Evolutionary conservation across 2,113 vertebrate species (phyloP), one percentile per base, ranked within the genome.

Genomic region (Tringa solitaria): DNA sequence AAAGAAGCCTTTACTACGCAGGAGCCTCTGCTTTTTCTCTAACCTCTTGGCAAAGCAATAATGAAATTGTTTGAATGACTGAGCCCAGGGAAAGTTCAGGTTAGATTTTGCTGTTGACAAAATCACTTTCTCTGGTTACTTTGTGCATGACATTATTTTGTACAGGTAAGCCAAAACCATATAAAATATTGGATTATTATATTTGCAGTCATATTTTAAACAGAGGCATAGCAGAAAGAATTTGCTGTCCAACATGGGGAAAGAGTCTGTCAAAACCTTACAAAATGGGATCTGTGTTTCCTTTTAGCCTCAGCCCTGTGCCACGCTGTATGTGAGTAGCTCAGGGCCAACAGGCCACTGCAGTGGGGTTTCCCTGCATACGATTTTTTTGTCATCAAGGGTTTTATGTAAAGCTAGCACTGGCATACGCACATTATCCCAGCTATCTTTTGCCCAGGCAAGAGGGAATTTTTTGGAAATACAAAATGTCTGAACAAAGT

Each of bases 61-160:
- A 95, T 84, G 92, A 94, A 95, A 95, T 92, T 80, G 53, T 54
- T 95, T 85, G 67, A 91, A 92, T 92, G 67, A 56, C 57, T 82
- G 54, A 91, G 77, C 46, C 15, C 56, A 76, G 77, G 45, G 86
- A 94, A 91, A 69, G 26, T 28, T 79, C 15, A 48, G 53, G 35
- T 79, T 89, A 79, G 69, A 11, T 82, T 84, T 59, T 20, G 41
- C 30, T 87, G 65, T 65, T 93, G 81, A 87, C 35, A 89, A 87
- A 95, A 75, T 16, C 2, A 5, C 28, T 84, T 85, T 88, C 46
- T 81, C 64, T 67, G 59, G 43, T 74, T 93, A 33, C 63, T 76
- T 76, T 91, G 24, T 73, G 23, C 48, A 30, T 79, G 33, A 39
- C 41, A 14, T 33, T 74, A 51, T 53, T 84, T 89, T 76, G 41